Base-by-base conservation (phyloP, 2,113 vertebrate genomes). In the Columba livia region DNA sequence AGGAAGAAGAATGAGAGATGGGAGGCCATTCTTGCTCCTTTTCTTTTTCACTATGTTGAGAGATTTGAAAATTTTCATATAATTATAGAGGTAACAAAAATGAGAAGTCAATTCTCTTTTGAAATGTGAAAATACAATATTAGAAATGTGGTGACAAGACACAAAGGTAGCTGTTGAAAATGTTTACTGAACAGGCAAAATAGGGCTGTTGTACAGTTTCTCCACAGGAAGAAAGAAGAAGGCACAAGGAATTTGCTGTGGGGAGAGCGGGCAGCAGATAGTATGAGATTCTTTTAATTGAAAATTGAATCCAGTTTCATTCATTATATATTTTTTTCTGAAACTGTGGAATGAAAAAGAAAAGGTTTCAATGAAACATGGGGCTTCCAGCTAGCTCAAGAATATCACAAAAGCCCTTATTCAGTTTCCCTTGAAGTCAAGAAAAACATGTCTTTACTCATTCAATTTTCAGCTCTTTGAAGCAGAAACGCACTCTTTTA, bases 401-500 rank as follows among this genome's bases (percentile, higher is more conserved):
- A 94, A 74, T 84, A 86, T 56, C 24, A 93, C 83, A 96, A 89
- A 95, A 90, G 64, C 69, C 48, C 92, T 86, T 92, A 93, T 90
- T 84, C 92, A 38, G 69, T 88, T 96, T 92, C 94, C 89, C 91
- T 86, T 93, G 89, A 92, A 95, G 94, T 83, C 86, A 95, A 86
- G 69, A 93, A 86, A 94, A 94, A 86, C 90, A 71, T 74, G 77
- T 78, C 64, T 90, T 95, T 90, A 92, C 92, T 86, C 34, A 75
- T 95, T 86, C 73, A 84, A 93, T 94, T 95, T 95, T 90, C 89
- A 90, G 90, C 79, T 84, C 90, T 96, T 94, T 97, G 94, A 96
- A 96, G 93, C 83, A 93, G 94, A 93, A 96, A 86, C 20, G 86
- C 77, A 62, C 56, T 94, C 94, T 95, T 97, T 94, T 83, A 94